A percentile compares a stretch with the other conserved stretches of the same genome.
Conservation (phyloP, 2,113 vertebrate species). For the Hippocampus zosterae region DNA sequence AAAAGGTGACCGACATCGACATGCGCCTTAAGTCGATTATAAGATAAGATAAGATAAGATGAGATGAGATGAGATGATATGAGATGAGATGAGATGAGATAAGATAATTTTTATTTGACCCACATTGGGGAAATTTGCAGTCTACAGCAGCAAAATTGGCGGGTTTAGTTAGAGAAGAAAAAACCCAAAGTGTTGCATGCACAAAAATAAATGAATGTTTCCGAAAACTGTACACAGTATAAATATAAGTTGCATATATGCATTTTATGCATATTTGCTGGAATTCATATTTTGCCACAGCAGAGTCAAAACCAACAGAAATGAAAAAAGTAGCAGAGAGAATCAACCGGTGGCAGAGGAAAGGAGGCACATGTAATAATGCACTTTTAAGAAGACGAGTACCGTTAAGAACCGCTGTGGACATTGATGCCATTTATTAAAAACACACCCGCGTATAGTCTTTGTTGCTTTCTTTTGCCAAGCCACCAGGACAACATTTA, state of each 20-base stretch:
- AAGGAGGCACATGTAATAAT: background rate
- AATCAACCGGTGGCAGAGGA: background rate
- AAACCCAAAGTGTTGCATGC: no score
- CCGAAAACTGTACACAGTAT: no score
- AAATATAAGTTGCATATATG: no score
- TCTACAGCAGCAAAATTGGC: no score
- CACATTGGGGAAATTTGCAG: no score
- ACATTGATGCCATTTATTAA: constrained; percentile 15
- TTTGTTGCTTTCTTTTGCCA: constrained; percentile 9
- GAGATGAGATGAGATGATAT: no score
- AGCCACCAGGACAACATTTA: constrained; percentile 45
- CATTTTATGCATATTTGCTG: background rate
- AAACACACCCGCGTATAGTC: constrained; percentile 3
- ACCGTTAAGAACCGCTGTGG: constrained; percentile 8
- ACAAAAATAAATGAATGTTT: no score
- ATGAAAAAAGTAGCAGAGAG: background rate
- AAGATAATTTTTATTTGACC: no score
- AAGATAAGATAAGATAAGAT: no score
- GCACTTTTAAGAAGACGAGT: background rate
- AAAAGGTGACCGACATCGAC: background rate
- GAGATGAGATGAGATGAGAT: no score
- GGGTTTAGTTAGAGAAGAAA: no score
- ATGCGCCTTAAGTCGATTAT: no score
- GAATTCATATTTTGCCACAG: background rate
- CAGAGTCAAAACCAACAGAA: constrained; percentile 27